These are phyloP conservation scores for Trichonephila inaurata DNA, from an alignment of 1,140 invertebrate genomes.

Conservation along the genomic window DNA sequence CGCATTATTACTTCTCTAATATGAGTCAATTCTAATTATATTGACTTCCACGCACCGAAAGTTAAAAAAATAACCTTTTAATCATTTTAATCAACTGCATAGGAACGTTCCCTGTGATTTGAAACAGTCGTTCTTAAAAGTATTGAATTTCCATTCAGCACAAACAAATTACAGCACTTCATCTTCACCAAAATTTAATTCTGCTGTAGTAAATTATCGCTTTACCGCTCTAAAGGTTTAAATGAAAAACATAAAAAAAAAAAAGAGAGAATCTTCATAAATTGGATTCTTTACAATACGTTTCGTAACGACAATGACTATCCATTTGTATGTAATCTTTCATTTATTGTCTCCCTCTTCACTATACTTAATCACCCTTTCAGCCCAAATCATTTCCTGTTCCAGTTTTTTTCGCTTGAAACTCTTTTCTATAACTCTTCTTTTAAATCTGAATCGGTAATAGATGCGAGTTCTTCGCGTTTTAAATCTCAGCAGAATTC, in stretches of 20 bases:
- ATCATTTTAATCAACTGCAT: no score
- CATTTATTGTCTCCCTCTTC: slow-evolving; percentile 55
- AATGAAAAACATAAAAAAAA: slow-evolving; percentile 23
- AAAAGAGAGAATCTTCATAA: slow-evolving; percentile 48
- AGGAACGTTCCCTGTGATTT: neutral
- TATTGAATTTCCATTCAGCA: slow-evolving; percentile 52
- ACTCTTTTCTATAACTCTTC: slow-evolving; percentile 31
- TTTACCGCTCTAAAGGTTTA: neutral
- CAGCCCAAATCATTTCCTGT: slow-evolving; percentile 57
- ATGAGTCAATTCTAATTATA: no score
- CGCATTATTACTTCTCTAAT: no score
- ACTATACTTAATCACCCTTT: slow-evolving; percentile 60
- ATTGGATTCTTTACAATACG: slow-evolving; percentile 66
- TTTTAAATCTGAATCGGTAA: slow-evolving; percentile 59
- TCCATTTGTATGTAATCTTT: slow-evolving; percentile 63
- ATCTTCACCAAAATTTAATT: slow-evolving; percentile 38
- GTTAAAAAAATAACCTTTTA: no score
- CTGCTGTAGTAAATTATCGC: slow-evolving; percentile 16
- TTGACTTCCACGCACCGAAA: no score
- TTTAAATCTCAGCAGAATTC: slow-evolving; percentile 46
- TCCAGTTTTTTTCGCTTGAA: slow-evolving; percentile 8
- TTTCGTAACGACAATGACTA: slow-evolving; percentile 48
- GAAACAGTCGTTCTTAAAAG: neutral
- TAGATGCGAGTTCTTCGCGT: slow-evolving; percentile 53
- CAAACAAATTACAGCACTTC: slow-evolving; percentile 28